phyloP scores from a whole-genome alignment of 2,797 vertebrate species.

The Tapirus indicus region DNA sequence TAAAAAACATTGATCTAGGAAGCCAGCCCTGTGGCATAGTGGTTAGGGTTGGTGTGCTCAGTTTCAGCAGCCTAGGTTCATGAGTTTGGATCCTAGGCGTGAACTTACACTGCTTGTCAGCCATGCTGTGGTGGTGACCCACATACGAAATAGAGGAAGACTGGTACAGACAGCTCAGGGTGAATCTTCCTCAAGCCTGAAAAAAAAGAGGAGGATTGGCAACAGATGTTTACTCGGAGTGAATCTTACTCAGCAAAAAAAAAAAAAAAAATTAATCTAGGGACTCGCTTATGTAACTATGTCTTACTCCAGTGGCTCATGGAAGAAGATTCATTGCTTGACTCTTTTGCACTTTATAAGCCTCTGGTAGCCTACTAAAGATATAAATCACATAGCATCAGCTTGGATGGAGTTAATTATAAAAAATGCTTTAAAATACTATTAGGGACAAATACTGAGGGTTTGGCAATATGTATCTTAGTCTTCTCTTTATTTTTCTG shows the following conservation, averaged over 20 bases:
- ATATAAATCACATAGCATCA: background rate
- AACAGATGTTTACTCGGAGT: no score
- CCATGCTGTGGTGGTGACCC: no score
- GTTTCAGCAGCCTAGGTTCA: no score
- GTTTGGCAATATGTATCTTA: background rate
- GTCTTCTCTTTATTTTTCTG: background rate
- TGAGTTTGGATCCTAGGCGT: no score
- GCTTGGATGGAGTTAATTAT: background rate
- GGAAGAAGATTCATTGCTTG: background rate
- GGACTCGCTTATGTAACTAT: background rate
- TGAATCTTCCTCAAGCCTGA: no score
- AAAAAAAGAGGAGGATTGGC: no score
- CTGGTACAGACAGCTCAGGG: no score
- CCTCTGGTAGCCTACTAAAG: background rate
- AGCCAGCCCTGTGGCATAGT: no score
- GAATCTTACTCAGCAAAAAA: no score
- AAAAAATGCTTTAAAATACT: constrained; percentile 21
- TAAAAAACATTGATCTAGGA: background rate
- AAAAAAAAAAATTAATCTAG: background rate
- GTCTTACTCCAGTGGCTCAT: background rate
- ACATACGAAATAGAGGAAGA: no score
- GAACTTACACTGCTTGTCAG: no score
- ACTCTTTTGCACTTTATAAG: background rate
- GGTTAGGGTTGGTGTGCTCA: no score
- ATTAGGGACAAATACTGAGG: background rate